A percentile compares a stretch with the other conserved stretches of the same genome.
Conservation (phyloP, 1,140 invertebrate species). For the Cydia amplana region DNA sequence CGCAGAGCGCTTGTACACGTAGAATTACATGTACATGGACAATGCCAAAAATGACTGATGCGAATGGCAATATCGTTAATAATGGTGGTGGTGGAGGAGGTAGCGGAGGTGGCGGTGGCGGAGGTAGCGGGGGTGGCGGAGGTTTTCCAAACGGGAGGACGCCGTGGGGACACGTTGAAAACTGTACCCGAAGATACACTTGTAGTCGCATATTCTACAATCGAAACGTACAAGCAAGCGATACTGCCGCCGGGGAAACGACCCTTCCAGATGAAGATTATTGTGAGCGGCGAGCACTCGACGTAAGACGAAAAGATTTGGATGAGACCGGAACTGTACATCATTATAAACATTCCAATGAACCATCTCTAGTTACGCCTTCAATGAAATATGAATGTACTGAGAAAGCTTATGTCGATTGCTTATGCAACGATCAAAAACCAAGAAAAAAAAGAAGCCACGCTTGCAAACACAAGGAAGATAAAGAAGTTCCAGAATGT, state of each 20-base stretch:
- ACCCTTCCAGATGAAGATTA: slow-evolving; percentile 60
- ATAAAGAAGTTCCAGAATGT: slow-evolving; percentile 32
- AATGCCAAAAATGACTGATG: slow-evolving; percentile 47
- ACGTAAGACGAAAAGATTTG: slow-evolving; percentile 51
- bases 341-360: not conserved
- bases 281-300: slow-evolving; percentile 67
- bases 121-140: not conserved
- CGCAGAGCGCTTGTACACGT: slow-evolving; percentile 53
- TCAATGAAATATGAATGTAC: not conserved
- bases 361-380: not conserved
- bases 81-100: slow-evolving; percentile 35
- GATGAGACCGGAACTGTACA: slow-evolving; percentile 6
- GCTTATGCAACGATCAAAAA: slow-evolving; percentile 41
- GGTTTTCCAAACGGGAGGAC: slow-evolving; percentile 51
- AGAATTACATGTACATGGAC: slow-evolving; percentile 74
- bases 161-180: slow-evolving; percentile 57
- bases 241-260: slow-evolving; percentile 31
- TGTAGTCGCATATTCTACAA: slow-evolving; percentile 66
- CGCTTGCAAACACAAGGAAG: slow-evolving; percentile 10
- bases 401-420: slow-evolving; percentile 27
- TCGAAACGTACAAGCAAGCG: slow-evolving; percentile 58
- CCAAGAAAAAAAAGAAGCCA: slow-evolving; percentile 45
- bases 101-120: slow-evolving; percentile 24
- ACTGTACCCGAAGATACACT: slow-evolving; percentile 8
- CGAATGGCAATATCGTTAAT: slow-evolving; percentile 44